Conservation (phyloP, 2,888 invertebrate genomes). For the Anoncus sp. region DNA sequence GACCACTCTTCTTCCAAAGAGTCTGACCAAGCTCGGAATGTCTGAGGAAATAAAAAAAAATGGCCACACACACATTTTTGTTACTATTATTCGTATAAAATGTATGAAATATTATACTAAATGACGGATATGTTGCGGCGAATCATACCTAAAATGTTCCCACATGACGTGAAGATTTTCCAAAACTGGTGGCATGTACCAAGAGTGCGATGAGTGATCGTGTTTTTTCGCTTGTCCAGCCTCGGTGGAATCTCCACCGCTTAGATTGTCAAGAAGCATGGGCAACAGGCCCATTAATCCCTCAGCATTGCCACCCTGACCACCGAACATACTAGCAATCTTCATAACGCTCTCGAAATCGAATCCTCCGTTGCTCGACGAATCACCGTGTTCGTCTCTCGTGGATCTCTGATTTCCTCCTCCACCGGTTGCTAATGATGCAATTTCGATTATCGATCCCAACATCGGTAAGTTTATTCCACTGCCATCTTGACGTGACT, state of each 20-base stretch:
- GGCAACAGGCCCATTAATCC: slow-evolving; percentile 87
- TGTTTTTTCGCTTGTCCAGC: slow-evolving; percentile 87
- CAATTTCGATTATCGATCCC: slow-evolving; percentile 70
- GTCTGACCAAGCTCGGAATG: slow-evolving; percentile 91
- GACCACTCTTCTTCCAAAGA: slow-evolving; percentile 89
- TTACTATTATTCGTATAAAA: too few species aligned
- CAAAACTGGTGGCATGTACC: slow-evolving; percentile 89
- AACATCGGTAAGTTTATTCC: slow-evolving; percentile 75
- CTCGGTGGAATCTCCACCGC: slow-evolving; percentile 86
- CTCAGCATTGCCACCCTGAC: slow-evolving; percentile 82
- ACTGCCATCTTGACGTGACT: slow-evolving; percentile 55
- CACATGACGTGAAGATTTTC: slow-evolving; percentile 90
- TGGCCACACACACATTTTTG: neutral
- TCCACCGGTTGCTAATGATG: slow-evolving; percentile 57
- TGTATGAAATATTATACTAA: too few species aligned
- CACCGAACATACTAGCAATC: slow-evolving; percentile 75
- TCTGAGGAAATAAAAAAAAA: slow-evolving; percentile 75
- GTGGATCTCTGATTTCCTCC: slow-evolving; percentile 47
- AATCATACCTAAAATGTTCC: slow-evolving; percentile 88
- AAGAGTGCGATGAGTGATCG: slow-evolving; percentile 87
- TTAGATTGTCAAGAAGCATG: slow-evolving; percentile 87
- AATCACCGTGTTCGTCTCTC: slow-evolving; percentile 46
- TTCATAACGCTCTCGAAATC: slow-evolving; percentile 77
- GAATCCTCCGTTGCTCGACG: slow-evolving; percentile 66
- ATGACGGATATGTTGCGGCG: too few species aligned